Base-by-base conservation (phyloP, 2,797 vertebrate species). In the Silurus aristotelis region DNA sequence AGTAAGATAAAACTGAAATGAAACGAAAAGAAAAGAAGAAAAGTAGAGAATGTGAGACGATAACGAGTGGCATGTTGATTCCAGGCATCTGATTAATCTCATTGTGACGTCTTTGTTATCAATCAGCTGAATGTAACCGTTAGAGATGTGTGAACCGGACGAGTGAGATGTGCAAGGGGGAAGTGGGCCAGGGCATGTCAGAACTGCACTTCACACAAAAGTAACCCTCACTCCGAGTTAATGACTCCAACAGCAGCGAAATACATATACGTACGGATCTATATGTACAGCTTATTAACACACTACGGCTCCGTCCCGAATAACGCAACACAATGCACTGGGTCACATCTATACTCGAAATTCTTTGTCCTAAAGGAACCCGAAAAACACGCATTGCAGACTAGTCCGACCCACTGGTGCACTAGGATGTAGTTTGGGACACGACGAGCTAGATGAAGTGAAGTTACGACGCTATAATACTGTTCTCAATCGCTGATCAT, bases 241-340 rank as follows among this genome's bases (percentile, higher is more conserved):
- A 91, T 91, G 88, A 90, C 73, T 73, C 83, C 86, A 87, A 87
- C 91, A 90, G 31, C 31, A 31, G 48, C 6, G 71, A 80, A 79
- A 83, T 3, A 52, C 19, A 31, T 61, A 20, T 14, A 14, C 9
- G 83, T 89, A 89, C 87, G 89, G 87, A 90, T 89, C 84, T 56
- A 88, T 72, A 81, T 89, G 73, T 31, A 73, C 2, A 19, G 38
- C 70, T 89, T 87, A 92, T 68, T 13, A 89, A 83, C 83, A 75
- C 46, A 52, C 89, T 90, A 86, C 89, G 31, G 19, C 58, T 43
- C 10, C 3, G 19, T 78, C 76, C 31, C 31, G 14, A 61, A 61
- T 78, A 17, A 61, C 31, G n/a, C 43, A 52, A 1, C n/a, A 5
- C 25, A 15, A 9, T 25, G 38, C 12, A 22, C 27, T 61, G 13